These are phyloP conservation scores for Phalacrocorax carbo DNA, from an alignment of 2,113 vertebrate genomes.

Conservation along the genomic window DNA sequence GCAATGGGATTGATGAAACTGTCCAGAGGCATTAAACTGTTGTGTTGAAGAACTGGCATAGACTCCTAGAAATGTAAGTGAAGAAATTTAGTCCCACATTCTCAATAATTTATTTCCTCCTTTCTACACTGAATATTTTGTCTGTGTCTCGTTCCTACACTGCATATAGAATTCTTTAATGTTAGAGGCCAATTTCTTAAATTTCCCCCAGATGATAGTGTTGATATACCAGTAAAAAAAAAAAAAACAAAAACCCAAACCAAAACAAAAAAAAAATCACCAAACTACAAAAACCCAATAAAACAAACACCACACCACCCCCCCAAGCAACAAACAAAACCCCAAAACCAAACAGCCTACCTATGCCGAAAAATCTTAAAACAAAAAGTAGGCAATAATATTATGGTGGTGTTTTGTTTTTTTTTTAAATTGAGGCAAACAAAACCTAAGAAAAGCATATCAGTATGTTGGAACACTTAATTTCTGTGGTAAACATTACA, in stretches of 20 bases:
- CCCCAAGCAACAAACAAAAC: too few species aligned
- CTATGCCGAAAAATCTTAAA: background rate
- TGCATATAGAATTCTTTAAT: background rate
- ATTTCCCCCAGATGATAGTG: fast-evolving
- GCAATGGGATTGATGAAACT: background rate
- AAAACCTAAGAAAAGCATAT: background rate
- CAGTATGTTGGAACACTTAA: background rate
- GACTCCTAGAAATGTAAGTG: background rate
- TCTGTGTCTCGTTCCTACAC: background rate
- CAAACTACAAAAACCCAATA: too few species aligned
- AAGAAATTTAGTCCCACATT: background rate
- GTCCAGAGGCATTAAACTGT: background rate
- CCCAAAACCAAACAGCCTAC: too few species aligned
- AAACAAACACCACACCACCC: too few species aligned
- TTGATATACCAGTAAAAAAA: background rate
- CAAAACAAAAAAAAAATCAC: too few species aligned
- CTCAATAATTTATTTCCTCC: background rate
- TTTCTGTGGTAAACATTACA: background rate
- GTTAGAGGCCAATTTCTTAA: background rate
- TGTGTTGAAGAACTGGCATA: background rate
- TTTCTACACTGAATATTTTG: background rate
- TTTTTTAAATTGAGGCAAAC: too few species aligned
- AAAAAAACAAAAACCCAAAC: too few species aligned
- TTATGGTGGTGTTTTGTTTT: background rate
- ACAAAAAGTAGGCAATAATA: background rate